Base-by-base conservation (phyloP, 2,888 invertebrate genomes). In the Terebella lapidaria region DNA sequence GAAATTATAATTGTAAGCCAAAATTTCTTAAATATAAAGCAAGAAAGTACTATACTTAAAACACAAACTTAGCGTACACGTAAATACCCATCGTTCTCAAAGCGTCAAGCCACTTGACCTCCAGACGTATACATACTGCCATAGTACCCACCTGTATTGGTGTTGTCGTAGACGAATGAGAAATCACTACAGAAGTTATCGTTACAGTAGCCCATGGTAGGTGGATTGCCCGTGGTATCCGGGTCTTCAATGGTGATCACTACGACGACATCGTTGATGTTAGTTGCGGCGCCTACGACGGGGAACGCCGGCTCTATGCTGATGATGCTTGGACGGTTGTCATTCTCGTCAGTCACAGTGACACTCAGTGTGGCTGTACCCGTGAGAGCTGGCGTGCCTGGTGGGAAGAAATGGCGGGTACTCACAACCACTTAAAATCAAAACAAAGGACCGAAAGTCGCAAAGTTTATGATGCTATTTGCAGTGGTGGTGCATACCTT, bases 341-440 rank as follows among this genome's bases (percentile, higher is more conserved):
- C 49, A 59, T 78, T 78, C 56, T 72, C 66, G 63, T 78, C 77
- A 3, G 74, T 73, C 45, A 78, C 71, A 3, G 91, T 88, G 66
- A 95, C 87, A 79, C 93, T 93, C 58, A 94, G 86, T 20, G 89
- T 87, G 2, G 93, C 91, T 66, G 91, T 88, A 79, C 91, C 92
- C 77, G 90, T 91, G 47, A 95, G 85, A 18, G 95, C 64, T 1
- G 93, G 92, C 56, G 85, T 73, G 2, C 94, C 94, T 53, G 86
- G n/a, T n/a, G 42, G 42, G 10, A 35, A 15, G 42, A 35, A 15
- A 10, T n/a, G 42, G 10, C 10, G 10, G n/a, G 42, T 15, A 35
- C 42, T n/a, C 10, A 15, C 42, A 15, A 35, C 42, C 42, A 10
- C 42, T 35, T n/a, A 35, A 10, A 35, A 35, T 35, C 10, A 15